Conservation (phyloP, 92 coral and sea anemone species). For the Epizoanthus stellaris region DNA sequence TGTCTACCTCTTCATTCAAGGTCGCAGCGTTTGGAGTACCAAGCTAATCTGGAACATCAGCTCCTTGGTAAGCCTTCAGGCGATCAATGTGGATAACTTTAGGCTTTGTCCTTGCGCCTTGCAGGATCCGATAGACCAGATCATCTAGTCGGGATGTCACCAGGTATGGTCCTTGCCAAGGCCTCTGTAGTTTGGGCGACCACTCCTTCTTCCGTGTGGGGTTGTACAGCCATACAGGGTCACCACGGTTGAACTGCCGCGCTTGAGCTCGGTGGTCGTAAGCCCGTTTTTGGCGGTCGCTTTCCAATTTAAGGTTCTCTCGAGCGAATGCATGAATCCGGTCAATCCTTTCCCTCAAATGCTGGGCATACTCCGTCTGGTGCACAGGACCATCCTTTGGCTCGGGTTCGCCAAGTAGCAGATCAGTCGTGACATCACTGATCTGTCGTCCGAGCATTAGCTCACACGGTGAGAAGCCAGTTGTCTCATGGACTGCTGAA, state of each 20-base stretch:
- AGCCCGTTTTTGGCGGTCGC: background rate
- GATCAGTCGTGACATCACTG: constrained; percentile 21
- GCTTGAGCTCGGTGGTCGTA: background rate
- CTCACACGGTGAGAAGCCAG: constrained; percentile 16
- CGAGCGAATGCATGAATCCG: constrained; percentile 24
- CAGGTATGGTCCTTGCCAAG: background rate
- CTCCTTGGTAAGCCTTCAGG: constrained; percentile 4
- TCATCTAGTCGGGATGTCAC: constrained; percentile 27
- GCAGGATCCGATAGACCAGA: background rate
- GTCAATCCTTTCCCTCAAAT: constrained; percentile 25
- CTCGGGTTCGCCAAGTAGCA: constrained; percentile 22
- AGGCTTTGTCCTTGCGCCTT: background rate
- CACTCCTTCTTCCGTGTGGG: constrained; percentile 36
- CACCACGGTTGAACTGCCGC: constrained; percentile 34
- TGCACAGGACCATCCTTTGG: background rate
- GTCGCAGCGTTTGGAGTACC: background rate
- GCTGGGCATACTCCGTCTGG: constrained; percentile 9
- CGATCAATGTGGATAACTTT: background rate
- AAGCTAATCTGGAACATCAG: constrained; percentile 9
- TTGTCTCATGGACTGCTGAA: constrained; percentile 42
- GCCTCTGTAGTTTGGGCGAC: constrained; percentile 35
- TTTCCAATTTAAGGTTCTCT: background rate
- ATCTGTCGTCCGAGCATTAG: constrained; percentile 27
- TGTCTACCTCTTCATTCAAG: background rate
- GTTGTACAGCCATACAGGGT: constrained; percentile 49